phyloP scores from a whole-genome alignment of 2,113 vertebrate genomes.

The Rissa tridactyla region DNA sequence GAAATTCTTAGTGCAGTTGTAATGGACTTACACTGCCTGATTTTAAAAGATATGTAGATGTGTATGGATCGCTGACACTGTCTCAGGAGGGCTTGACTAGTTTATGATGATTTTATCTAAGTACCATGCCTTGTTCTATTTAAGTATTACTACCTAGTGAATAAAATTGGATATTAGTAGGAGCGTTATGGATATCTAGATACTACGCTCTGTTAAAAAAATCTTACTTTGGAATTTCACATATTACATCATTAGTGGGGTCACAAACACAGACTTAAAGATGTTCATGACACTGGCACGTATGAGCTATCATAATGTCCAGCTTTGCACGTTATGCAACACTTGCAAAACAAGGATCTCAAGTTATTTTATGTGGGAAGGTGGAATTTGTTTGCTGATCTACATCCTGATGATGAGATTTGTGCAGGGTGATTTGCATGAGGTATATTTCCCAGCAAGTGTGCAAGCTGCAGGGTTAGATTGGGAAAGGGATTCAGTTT shows the following conservation, averaged over 20 bases:
- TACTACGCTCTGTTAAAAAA: not conserved
- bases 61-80: not conserved
- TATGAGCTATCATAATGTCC: not conserved
- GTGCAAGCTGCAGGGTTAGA: not conserved
- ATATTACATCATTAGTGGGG: not conserved
- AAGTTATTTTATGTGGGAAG: not conserved
- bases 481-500: not conserved
- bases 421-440: not conserved
- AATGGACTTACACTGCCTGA: not conserved
- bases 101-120: not conserved
- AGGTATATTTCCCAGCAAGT: not conserved
- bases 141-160: not conserved
- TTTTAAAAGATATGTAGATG: not conserved
- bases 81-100: not conserved
- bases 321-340: not conserved
- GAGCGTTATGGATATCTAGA: not conserved
- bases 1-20: not conserved
- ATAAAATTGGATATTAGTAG: not conserved
- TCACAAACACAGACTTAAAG: not conserved
- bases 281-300: not conserved
- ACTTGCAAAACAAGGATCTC: not conserved
- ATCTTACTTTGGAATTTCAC: not conserved
- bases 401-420: not conserved
- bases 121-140: not conserved
- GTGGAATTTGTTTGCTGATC: not conserved